These are phyloP conservation scores for Aphyosemion australe DNA, from an alignment of 2,113 vertebrate genomes.

Conservation along the genomic window DNA sequence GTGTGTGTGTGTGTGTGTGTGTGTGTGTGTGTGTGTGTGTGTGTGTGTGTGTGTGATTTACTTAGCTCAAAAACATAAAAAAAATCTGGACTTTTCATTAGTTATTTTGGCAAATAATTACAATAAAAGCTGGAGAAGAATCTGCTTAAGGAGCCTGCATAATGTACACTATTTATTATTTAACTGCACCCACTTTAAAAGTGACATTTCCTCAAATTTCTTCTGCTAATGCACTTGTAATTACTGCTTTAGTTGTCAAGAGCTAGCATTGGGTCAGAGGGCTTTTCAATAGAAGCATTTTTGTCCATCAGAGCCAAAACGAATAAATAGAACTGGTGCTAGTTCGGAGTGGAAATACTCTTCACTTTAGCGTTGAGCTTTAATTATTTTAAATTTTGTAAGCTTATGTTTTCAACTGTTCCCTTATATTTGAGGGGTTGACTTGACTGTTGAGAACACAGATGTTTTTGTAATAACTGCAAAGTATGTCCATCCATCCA, in stretches of 20 bases:
- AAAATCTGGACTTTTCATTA: not conserved
- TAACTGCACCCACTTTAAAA: not conserved
- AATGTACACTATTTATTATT: not conserved
- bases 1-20: constrained; percentile 13
- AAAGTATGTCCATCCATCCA: too few species aligned
- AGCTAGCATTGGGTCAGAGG: not conserved
- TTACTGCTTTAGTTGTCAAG: constrained; percentile 1
- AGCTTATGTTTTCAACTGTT: too few species aligned
- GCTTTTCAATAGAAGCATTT: constrained; percentile 15
- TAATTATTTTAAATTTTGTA: too few species aligned
- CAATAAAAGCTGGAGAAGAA: not conserved
- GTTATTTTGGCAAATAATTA: not conserved
- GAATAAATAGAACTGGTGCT: not conserved
- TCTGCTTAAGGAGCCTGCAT: too few species aligned
- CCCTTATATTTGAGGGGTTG: too few species aligned
- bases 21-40: not conserved
- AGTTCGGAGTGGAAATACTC: not conserved
- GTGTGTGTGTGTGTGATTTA: too few species aligned
- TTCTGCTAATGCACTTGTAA: constrained; percentile 19
- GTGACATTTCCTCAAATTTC: constrained; percentile 6
- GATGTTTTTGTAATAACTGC: too few species aligned
- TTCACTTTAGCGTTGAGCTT: too few species aligned
- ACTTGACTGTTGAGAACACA: too few species aligned
- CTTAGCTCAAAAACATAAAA: too few species aligned
- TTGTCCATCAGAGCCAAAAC: not conserved